phyloP scores from a whole-genome alignment of 2,888 invertebrate genomes.

The Nemotelus pantherinus region DNA sequence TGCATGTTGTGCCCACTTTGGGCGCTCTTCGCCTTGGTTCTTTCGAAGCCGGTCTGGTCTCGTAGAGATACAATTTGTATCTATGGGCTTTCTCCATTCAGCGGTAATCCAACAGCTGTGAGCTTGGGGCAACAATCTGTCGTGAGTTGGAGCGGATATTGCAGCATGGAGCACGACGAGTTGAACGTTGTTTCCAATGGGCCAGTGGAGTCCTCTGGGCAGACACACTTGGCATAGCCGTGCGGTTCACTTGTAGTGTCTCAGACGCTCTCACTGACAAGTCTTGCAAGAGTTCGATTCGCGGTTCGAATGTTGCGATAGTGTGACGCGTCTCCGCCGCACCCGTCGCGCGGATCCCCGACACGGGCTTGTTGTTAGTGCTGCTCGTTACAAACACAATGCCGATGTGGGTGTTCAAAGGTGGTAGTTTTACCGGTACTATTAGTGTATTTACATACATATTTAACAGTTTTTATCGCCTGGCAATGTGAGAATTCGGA shows the following conservation, averaged over 20 bases:
- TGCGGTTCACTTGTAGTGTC: constrained; percentile 39
- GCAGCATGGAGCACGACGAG: constrained; percentile 23
- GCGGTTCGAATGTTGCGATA: constrained; percentile 25
- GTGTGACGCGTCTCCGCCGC: constrained; percentile 19
- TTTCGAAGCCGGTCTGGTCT: neutral
- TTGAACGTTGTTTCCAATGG: constrained; percentile 39
- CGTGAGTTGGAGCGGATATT: constrained; percentile 23
- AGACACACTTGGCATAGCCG: constrained; percentile 49
- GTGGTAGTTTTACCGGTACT: constrained; percentile 42
- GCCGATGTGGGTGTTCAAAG: constrained; percentile 31
- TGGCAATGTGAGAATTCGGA: constrained; percentile 33
- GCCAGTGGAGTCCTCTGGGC: constrained; percentile 30
- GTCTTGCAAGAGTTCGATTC: constrained; percentile 22
- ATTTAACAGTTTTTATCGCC: constrained; percentile 36
- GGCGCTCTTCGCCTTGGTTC: neutral
- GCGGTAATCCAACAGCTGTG: constrained; percentile 9
- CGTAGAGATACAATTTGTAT: neutral
- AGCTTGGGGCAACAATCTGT: constrained; percentile 19
- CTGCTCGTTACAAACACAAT: constrained; percentile 30
- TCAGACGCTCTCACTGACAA: constrained; percentile 19
- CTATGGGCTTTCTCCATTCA: constrained; percentile 29
- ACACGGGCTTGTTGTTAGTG: constrained; percentile 31
- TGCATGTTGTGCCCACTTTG: neutral
- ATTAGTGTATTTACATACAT: constrained; percentile 43
- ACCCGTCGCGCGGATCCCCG: neutral